These are phyloP conservation scores for Poecile atricapillus DNA, from an alignment of 2,113 vertebrate genomes.

Conservation along the genomic window DNA sequence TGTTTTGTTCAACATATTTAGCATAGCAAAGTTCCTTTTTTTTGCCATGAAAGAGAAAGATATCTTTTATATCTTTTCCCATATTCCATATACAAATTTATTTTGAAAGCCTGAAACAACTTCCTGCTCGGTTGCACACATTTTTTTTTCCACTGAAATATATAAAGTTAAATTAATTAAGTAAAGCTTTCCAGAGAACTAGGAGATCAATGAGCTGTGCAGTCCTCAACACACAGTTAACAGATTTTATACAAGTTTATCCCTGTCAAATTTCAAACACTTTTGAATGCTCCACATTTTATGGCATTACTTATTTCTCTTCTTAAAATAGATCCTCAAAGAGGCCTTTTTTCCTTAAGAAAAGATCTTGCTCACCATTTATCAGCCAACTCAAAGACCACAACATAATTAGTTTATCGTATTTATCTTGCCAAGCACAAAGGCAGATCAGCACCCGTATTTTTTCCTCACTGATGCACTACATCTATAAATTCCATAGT, in stretches of 20 bases:
- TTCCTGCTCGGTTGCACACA: neutral
- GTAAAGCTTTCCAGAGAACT: neutral
- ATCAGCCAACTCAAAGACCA: neutral
- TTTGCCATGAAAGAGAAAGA: neutral
- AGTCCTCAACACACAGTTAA: neutral
- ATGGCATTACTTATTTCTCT: neutral
- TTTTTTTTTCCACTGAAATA: neutral
- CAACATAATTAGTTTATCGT: neutral
- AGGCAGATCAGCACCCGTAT: neutral
- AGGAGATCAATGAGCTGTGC: neutral
- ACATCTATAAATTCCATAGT: neutral
- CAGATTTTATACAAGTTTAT: neutral
- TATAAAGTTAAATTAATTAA: neutral
- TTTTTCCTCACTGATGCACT: neutral
- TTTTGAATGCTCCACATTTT: neutral
- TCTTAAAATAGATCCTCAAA: neutral
- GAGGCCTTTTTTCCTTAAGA: neutral
- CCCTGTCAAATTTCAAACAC: neutral
- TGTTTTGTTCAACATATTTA: neutral
- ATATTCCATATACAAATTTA: neutral
- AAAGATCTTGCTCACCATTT: neutral
- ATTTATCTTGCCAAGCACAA: neutral
- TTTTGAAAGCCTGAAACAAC: neutral
- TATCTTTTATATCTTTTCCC: neutral
- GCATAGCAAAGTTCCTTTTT: neutral